phyloP scores from a whole-genome alignment of 2,888 invertebrate species.

The Trachelus iudaicus region DNA sequence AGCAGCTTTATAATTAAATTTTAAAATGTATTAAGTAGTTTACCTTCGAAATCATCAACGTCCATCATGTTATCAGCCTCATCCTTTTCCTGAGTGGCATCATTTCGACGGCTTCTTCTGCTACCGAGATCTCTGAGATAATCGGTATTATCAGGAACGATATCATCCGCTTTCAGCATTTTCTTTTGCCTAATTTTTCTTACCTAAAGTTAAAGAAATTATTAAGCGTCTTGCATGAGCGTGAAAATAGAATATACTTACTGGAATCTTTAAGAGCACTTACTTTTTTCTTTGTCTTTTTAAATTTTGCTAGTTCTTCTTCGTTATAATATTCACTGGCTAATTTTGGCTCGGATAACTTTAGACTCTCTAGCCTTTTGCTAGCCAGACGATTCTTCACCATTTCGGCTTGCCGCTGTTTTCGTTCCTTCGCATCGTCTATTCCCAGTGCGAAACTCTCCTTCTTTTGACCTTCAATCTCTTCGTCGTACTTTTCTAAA shows the following conservation, averaged over 20 bases:
- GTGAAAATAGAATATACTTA: slow-evolving; percentile 5
- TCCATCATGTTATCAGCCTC: slow-evolving; percentile 69
- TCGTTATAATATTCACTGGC: slow-evolving; percentile 91
- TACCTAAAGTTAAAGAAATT: slow-evolving; percentile 48
- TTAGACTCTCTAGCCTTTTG: slow-evolving; percentile 81
- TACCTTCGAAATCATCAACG: slow-evolving; percentile 75
- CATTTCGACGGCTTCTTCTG: slow-evolving; percentile 67
- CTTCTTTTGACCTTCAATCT: slow-evolving; percentile 80
- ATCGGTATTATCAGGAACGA: slow-evolving; percentile 66
- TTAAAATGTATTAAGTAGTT: slow-evolving; percentile 11
- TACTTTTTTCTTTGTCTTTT: slow-evolving; percentile 88
- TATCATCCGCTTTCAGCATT: slow-evolving; percentile 78
- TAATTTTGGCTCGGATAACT: slow-evolving; percentile 73
- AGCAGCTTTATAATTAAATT: neutral
- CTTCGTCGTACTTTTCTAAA: slow-evolving; percentile 94
- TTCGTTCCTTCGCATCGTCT: slow-evolving; percentile 70
- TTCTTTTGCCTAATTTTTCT: slow-evolving; percentile 76
- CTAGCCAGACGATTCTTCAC: slow-evolving; percentile 71
- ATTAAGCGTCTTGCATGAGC: neutral
- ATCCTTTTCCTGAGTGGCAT: slow-evolving; percentile 68
- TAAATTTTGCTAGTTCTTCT: slow-evolving; percentile 84
- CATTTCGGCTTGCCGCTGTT: slow-evolving; percentile 65
- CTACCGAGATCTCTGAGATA: slow-evolving; percentile 61
- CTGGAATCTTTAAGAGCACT: neutral
- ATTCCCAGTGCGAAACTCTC: slow-evolving; percentile 83